Evolutionary conservation across 2,113 vertebrate genomes (phyloP).

Genomic region (Lonchura striata): DNA sequence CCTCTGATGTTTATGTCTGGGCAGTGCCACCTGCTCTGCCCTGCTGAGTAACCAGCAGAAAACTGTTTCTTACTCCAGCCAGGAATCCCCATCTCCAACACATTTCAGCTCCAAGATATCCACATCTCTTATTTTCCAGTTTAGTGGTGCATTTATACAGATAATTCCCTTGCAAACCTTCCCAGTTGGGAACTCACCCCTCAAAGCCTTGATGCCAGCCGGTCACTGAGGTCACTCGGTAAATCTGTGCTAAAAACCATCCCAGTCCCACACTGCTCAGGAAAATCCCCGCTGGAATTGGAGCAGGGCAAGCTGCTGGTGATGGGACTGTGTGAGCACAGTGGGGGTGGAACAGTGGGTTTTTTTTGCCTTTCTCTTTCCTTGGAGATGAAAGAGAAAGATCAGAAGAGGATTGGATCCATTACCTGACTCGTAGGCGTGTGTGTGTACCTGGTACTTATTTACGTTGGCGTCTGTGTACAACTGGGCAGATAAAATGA

Average conservation of each 20-base stretch:
- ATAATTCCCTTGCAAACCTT: not conserved
- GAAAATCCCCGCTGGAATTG: not conserved
- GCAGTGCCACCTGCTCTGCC: not conserved
- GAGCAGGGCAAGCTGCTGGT: not conserved
- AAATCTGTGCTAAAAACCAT: not conserved
- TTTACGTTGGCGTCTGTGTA: not conserved
- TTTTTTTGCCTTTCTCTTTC: not conserved
- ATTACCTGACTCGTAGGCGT: not conserved
- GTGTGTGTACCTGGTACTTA: not conserved
- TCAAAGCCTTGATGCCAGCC: not conserved
- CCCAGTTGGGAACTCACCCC: not conserved
- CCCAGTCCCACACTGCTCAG: not conserved
- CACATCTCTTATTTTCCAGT: not conserved
- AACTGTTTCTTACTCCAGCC: not conserved
- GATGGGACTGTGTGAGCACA: not conserved
- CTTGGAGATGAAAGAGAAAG: not conserved
- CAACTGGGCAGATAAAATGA: not conserved
- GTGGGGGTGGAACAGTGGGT: not conserved
- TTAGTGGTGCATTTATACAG: not conserved
- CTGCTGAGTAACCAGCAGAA: not conserved
- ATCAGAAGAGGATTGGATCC: not conserved
- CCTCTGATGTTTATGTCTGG: not conserved
- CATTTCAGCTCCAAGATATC: not conserved
- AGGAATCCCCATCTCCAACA: not conserved
- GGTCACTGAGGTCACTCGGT: not conserved